phyloP scores from a whole-genome alignment of 37 sponge, comb jelly and placozoan species.

The Cliona cf. orientalis region DNA sequence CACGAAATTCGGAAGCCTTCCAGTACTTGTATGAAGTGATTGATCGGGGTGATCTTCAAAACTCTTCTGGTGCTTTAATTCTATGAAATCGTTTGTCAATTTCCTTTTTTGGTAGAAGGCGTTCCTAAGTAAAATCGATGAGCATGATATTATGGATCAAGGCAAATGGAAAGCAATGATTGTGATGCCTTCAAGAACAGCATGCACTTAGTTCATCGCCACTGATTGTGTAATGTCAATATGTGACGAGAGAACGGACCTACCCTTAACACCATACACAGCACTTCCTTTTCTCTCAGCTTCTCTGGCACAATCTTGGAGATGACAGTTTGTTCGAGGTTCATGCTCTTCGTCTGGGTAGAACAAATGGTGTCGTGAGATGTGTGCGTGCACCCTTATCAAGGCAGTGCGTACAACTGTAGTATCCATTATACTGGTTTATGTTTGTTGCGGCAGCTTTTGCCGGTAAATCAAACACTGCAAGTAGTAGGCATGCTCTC shows the following conservation, averaged over 20 bases:
- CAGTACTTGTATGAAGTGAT: neutral
- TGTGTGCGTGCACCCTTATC: slow-evolving; percentile 3
- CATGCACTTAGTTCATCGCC: slow-evolving; percentile 14
- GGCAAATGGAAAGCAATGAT: slow-evolving; percentile 4
- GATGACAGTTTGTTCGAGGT: neutral
- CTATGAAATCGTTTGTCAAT: neutral
- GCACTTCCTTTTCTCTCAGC: neutral
- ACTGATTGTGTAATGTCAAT: neutral
- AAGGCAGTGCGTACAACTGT: slow-evolving; percentile 20
- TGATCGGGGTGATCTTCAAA: slow-evolving; percentile 10
- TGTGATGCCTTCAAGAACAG: slow-evolving; percentile 15
- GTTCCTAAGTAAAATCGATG: slow-evolving; percentile 3
- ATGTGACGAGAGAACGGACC: neutral
- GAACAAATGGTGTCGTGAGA: slow-evolving; percentile 5
- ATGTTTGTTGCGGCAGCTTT: slow-evolving; percentile 7
- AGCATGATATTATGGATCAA: slow-evolving; percentile 1
- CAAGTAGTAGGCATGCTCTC: slow-evolving; percentile 9
- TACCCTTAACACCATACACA: slow-evolving; percentile 7
- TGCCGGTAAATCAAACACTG: slow-evolving; percentile 27
- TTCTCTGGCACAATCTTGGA: slow-evolving; percentile 6
- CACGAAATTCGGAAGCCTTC: slow-evolving; percentile 32
- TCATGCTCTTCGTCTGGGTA: slow-evolving; percentile 2
- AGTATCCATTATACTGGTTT: slow-evolving; percentile 15
- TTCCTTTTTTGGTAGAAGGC: neutral
- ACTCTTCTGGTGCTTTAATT: slow-evolving; percentile 22